phyloP scores from a whole-genome alignment of 2,797 vertebrate species.

The Parambassis ranga region DNA sequence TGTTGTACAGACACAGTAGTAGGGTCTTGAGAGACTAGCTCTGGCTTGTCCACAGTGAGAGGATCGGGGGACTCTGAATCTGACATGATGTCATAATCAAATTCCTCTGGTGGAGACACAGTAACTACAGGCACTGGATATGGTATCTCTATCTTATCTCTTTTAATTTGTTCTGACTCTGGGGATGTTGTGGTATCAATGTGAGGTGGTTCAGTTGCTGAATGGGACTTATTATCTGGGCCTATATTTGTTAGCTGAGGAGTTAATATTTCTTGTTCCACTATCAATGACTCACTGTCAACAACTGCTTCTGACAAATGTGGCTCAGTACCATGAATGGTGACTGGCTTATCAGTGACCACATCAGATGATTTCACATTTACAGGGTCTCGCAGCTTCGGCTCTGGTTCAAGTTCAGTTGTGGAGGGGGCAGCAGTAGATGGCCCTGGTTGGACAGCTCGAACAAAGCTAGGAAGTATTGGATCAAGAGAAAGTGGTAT shows the following conservation, averaged over 20 bases:
- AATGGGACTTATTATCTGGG: conserved; percentile 12
- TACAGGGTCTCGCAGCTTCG: conserved; percentile 38
- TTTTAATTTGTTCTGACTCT: conserved; percentile 43
- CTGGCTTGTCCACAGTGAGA: conserved; percentile 30
- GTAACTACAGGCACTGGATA: conserved; percentile 67
- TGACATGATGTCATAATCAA: conserved; percentile 46
- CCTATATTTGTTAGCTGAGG: conserved; percentile 25
- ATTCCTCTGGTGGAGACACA: conserved; percentile 74
- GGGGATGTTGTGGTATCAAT: conserved; percentile 17
- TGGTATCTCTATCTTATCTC: conserved; percentile 40
- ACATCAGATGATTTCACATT: conserved; percentile 24
- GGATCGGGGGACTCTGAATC: conserved; percentile 58
- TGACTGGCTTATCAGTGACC: conserved; percentile 19
- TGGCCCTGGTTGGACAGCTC: conserved; percentile 51
- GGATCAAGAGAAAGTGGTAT: conserved; percentile 76
- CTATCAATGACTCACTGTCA: conserved; percentile 34
- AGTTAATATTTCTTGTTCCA: conserved; percentile 26
- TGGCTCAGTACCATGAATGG: not conserved
- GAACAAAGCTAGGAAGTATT: conserved; percentile 64
- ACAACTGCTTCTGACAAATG: conserved; percentile 17
- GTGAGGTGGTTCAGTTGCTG: conserved; percentile 22
- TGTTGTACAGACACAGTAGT: conserved; percentile 36
- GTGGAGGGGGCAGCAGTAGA: conserved; percentile 31
- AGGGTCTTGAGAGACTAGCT: conserved; percentile 40
- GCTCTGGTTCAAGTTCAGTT: conserved; percentile 18